These are phyloP conservation scores for Drosophila ironensis DNA, from an alignment of 1,140 invertebrate species.

Conservation along the genomic window DNA sequence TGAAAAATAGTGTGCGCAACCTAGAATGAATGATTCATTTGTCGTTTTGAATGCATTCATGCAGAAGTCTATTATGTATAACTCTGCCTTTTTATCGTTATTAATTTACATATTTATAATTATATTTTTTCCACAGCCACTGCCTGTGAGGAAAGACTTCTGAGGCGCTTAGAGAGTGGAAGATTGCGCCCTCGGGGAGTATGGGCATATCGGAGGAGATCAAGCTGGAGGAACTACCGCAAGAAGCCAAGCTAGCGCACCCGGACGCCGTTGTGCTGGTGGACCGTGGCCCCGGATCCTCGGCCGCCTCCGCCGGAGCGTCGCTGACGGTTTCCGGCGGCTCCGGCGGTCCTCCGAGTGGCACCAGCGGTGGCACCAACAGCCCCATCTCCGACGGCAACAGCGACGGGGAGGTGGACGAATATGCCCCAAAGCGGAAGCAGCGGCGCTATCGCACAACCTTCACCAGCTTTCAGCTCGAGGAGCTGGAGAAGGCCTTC, in stretches of 20 bases:
- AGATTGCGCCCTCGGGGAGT: slow-evolving; percentile 63
- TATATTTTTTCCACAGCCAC: not conserved
- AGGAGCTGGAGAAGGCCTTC: slow-evolving; percentile 98
- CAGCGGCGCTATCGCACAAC: slow-evolving; percentile 96
- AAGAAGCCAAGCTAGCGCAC: slow-evolving; percentile 82
- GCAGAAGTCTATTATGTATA: no score
- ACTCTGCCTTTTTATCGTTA: no score
- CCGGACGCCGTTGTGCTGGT: slow-evolving; percentile 69
- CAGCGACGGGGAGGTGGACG: slow-evolving; percentile 90
- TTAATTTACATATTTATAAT: no score
- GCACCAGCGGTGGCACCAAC: slow-evolving; percentile 82
- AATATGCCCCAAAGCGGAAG: slow-evolving; percentile 94
- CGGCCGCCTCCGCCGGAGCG: slow-evolving; percentile 52
- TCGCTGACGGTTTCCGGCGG: slow-evolving; percentile 68
- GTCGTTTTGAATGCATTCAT: no score
- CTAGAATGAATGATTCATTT: no score
- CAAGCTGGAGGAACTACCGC: slow-evolving; percentile 84
- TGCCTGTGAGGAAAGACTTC: slow-evolving; percentile 4
- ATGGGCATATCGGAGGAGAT: slow-evolving; percentile 85
- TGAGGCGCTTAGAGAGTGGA: not conserved
- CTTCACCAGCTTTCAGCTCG: slow-evolving; percentile 97
- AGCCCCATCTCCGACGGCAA: slow-evolving; percentile 86
- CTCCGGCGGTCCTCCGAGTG: slow-evolving; percentile 75
- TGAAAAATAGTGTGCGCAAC: no score
- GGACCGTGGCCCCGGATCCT: slow-evolving; percentile 52